These are phyloP conservation scores for Troides helena DNA, from an alignment of 2,888 invertebrate species.

Conservation along the genomic window DNA sequence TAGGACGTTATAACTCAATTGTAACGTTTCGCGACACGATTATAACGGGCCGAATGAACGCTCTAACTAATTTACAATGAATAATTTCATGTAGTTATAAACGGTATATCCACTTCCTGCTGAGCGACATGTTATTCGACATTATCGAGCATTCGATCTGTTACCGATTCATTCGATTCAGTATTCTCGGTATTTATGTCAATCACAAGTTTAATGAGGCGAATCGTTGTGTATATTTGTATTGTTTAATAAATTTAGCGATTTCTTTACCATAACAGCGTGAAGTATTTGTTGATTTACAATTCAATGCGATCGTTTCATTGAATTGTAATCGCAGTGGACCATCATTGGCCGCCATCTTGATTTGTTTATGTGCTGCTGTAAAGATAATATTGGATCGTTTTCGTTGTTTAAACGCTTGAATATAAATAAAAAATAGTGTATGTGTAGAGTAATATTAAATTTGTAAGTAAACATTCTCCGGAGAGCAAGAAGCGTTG, in stretches of 20 bases:
- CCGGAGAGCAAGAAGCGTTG: constrained; percentile 7
- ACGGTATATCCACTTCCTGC: background rate
- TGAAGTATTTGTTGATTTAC: background rate
- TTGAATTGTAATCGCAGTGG: background rate
- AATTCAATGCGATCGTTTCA: background rate
- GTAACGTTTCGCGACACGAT: background rate
- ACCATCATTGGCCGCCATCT: background rate
- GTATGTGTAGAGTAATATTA: background rate
- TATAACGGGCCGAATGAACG: constrained; percentile 10
- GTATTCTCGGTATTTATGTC: background rate
- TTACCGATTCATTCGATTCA: background rate
- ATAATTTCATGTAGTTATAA: constrained; percentile 10
- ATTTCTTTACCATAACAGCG: background rate
- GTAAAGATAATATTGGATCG: no score
- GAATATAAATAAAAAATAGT: background rate
- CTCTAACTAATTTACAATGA: constrained; percentile 10
- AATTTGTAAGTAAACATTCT: constrained; percentile 11
- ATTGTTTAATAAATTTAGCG: constrained; percentile 1
- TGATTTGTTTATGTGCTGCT: background rate
- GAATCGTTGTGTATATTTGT: background rate
- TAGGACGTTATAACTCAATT: constrained; percentile 23
- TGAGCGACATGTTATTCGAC: background rate
- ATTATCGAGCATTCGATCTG: background rate
- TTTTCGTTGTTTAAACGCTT: no score
- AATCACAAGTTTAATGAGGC: background rate